Base-by-base conservation (phyloP, 2,888 invertebrate species). In the Syritta pipiens region DNA sequence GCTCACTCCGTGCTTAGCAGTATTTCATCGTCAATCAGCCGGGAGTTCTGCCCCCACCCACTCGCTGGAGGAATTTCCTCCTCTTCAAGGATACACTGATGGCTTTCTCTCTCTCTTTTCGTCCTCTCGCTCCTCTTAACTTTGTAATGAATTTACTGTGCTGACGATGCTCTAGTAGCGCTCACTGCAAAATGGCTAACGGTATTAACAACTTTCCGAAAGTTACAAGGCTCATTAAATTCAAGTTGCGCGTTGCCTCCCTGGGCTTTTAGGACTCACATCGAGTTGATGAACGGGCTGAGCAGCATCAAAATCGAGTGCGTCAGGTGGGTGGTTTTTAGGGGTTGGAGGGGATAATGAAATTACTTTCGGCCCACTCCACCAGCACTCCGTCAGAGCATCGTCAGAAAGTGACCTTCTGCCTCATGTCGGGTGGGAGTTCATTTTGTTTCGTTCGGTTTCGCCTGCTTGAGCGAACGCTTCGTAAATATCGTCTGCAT, bases 181-280 rank as follows among this genome's bases (percentile, higher is more conserved):
- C n/a, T 9, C 32, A 24, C 19, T 49, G 53, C 40, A 55, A 28
- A 55, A 46, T 59, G 57, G n/a, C 42, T 68, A 68, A 68, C 59
- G 10, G 57, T 68, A 68, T 68, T 68, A 68, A 42, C 57, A 68
- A 68, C 68, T 68, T 68, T 68, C 4, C 49, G 24, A 68, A 68
- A 68, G 68, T 68, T 57, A 68, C 68, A 59, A 59, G 57, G 68
- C 68, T 68, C 68, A 68, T 68, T 68, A 68, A 68, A 59, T 57
- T 68, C 68, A 68, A 59, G 57, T 68, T 68, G 57, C 17, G 44
- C 59, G 22, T 30, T 44, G 59, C 32, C 42, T 28, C 37, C 28
- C 6, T 12, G 1, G 14, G 24, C 42, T 55, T 10, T 63, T 28
- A 40, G 40, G 9, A 46, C 32, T n/a, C 20, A 22, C 35, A 22